Percentiles rank a stretch among this genome's conserved stretches.
Evolutionary conservation across 2,113 vertebrate species (phyloP).

Genomic region (Thermophis baileyi): DNA sequence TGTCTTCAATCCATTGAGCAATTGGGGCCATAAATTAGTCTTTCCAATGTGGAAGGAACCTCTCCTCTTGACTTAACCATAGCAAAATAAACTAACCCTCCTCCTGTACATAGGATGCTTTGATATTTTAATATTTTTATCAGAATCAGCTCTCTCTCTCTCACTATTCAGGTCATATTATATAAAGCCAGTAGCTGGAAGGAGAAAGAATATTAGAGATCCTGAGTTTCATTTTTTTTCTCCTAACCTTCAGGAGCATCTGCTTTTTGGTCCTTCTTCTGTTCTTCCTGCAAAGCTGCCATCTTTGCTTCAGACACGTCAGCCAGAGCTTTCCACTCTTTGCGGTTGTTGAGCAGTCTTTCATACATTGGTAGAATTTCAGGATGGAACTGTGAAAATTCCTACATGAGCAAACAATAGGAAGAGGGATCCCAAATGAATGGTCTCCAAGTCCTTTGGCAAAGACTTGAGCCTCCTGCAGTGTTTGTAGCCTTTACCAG

Average conservation of each 20-base stretch:
- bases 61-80: background rate
- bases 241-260: conserved; percentile 73
- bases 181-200: background rate
- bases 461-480: background rate
- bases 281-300: conserved; percentile 81
- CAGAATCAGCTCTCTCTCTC: background rate
- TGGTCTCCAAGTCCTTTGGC: background rate
- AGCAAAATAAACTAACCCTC: background rate
- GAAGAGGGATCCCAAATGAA: background rate
- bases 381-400: conserved; percentile 93
- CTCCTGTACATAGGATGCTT: background rate
- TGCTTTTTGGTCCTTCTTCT: conserved; percentile 67
- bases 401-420: conserved; percentile 66
- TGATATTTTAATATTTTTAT: background rate
- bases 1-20: background rate
- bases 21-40: background rate
- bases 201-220: background rate
- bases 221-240: background rate
- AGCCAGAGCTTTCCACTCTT: conserved; percentile 88
- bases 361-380: conserved; percentile 92
- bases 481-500: background rate
- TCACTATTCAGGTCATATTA: background rate
- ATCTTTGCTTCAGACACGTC: conserved; percentile 85
- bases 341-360: conserved; percentile 89
- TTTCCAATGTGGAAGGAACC: background rate